These are phyloP conservation scores for Corythornis leucogaster DNA, from an alignment of 2,797 vertebrate genomes.

Conservation along the genomic window DNA sequence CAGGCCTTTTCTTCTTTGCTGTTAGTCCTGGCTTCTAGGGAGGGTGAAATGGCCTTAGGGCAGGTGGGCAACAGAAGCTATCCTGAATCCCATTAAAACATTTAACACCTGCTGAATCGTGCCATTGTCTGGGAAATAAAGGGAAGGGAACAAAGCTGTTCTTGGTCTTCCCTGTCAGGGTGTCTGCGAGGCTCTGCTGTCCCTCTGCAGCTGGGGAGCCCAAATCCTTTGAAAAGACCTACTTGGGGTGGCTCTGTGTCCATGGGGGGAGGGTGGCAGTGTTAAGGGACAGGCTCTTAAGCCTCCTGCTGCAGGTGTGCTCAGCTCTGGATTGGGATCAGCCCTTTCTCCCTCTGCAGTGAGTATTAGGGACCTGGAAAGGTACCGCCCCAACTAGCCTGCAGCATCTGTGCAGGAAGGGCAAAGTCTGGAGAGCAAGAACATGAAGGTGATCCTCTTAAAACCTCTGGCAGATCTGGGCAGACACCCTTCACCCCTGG, in stretches of 20 bases:
- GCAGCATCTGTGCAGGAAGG: neutral
- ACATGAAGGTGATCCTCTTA: neutral
- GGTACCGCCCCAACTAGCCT: neutral
- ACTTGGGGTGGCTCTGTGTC: neutral
- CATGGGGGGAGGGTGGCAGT: neutral
- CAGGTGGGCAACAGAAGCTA: constrained; percentile 61
- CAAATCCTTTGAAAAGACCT: neutral
- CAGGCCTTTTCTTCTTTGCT: constrained; percentile 27
- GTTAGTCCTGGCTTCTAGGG: constrained; percentile 13
- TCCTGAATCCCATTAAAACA: constrained; percentile 63
- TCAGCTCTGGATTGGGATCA: neutral
- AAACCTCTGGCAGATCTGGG: neutral
- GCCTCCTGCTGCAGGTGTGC: too few relatives aligned
- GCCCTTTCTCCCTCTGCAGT: neutral
- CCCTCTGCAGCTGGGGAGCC: neutral
- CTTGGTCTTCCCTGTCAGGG: neutral
- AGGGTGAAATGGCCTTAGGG: constrained; percentile 43
- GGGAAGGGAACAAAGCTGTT: constrained; percentile 47
- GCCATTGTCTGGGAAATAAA: constrained; percentile 58
- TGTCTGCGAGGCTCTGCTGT: neutral
- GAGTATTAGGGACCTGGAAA: neutral
- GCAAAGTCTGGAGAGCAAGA: neutral
- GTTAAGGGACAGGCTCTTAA: neutral
- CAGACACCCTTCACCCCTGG: neutral
- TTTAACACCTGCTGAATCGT: constrained; percentile 63